A percentile compares a stretch with the other conserved stretches of the same genome.
These are phyloP conservation scores for Drosophila sp. DNA, from an alignment of 1,140 invertebrate genomes.

Conservation along the genomic window DNA sequence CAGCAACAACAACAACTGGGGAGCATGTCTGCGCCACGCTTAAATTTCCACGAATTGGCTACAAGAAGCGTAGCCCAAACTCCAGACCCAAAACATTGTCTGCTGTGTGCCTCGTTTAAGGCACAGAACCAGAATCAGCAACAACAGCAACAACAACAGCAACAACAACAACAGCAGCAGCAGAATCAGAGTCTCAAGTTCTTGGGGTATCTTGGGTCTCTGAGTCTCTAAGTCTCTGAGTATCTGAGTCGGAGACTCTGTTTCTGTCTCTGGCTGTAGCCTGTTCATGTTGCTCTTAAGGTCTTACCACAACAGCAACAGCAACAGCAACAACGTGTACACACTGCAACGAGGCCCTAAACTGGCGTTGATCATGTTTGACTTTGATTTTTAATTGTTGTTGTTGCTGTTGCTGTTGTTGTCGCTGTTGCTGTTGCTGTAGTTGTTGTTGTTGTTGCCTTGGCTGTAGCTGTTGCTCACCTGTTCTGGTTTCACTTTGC, in stretches of 20 bases:
- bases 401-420: too few species aligned
- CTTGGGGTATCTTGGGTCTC: neutral
- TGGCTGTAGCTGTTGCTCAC: conserved; percentile 36
- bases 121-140: conserved; percentile 15
- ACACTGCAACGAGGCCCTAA: conserved; percentile 78
- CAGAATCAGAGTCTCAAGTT: conserved; percentile 17
- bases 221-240: too few species aligned
- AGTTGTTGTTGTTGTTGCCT: conserved; percentile 55
- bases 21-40: conserved; percentile 81
- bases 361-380: conserved; percentile 83
- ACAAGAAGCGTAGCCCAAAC: conserved; percentile 68
- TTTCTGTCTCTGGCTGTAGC: conserved; percentile 27
- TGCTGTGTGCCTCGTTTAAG: conserved; percentile 18
- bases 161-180: too few species aligned
- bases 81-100: conserved; percentile 43
- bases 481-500: conserved; percentile 48
- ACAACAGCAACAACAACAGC: too few species aligned
- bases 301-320: conserved; percentile 55
- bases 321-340: conserved; percentile 42
- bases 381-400: conserved; percentile 84
- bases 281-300: conserved; percentile 78
- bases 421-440: conserved; percentile 12
- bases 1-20: conserved; percentile 71
- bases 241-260: conserved; percentile 37
- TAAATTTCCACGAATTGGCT: conserved; percentile 83